Conservation (phyloP, 2,113 vertebrate genomes). For the Pao palembangensis region DNA sequence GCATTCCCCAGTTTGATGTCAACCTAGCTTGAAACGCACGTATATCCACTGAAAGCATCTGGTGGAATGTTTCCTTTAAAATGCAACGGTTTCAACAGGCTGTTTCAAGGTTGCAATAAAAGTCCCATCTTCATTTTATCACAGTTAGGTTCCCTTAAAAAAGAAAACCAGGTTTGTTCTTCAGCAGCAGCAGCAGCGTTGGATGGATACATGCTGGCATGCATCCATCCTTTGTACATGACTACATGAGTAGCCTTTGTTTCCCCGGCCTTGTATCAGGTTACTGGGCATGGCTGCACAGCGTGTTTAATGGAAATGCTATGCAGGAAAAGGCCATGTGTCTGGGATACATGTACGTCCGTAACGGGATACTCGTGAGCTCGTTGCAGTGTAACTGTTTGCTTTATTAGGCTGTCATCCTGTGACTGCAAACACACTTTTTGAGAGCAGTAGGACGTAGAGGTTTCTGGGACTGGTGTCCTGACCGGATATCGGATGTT, state of each 20-base stretch:
- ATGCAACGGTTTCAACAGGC: constrained; percentile 29
- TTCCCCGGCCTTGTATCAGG: constrained; percentile 56
- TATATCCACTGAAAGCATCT: constrained; percentile 19
- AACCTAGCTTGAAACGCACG: constrained; percentile 30
- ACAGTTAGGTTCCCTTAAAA: constrained; percentile 6
- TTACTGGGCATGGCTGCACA: constrained; percentile 61
- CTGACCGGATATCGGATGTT: constrained; percentile 14
- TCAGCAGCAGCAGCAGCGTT: constrained; percentile 29
- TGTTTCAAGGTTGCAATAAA: not conserved
- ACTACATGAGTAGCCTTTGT: constrained; percentile 72
- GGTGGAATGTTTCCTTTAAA: constrained; percentile 28
- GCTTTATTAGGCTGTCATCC: constrained; percentile 68
- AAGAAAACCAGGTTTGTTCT: constrained; percentile 43
- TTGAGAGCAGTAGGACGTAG: constrained; percentile 30
- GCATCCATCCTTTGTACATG: constrained; percentile 64
- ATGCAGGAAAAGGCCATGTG: constrained; percentile 65
- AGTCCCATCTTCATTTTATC: constrained; percentile 26
- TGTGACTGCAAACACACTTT: constrained; percentile 62
- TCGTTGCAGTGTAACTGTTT: constrained; percentile 57
- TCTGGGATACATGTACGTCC: constrained; percentile 65
- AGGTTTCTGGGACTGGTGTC: constrained; percentile 35
- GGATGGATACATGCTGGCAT: constrained; percentile 52
- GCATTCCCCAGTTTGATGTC: constrained; percentile 46
- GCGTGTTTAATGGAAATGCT: constrained; percentile 65
- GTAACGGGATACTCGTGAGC: constrained; percentile 72